Conservation (phyloP, 2,888 invertebrate genomes). For the Pollenia angustigena region DNA sequence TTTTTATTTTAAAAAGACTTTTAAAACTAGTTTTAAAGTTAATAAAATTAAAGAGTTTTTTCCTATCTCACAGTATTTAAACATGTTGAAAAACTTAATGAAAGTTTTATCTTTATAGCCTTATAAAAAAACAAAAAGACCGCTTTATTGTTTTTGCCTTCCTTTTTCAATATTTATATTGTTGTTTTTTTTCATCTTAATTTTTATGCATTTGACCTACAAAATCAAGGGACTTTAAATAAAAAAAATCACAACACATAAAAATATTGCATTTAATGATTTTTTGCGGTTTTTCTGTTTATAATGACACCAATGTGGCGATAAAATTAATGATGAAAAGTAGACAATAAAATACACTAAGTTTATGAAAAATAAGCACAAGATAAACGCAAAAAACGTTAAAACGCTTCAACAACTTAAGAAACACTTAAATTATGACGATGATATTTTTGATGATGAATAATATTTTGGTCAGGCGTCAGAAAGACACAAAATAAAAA, state of each 20-base stretch:
- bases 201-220: constrained; percentile 69
- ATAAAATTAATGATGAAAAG: constrained; percentile 61
- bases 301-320: constrained; percentile 65
- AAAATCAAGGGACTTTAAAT: constrained; percentile 56
- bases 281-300: constrained; percentile 64
- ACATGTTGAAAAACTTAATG: constrained; percentile 32
- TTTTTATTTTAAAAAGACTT: too few relatives aligned
- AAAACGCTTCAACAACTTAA: constrained; percentile 35
- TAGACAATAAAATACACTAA: background rate
- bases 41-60: background rate
- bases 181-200: constrained; percentile 17
- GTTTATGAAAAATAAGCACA: constrained; percentile 15
- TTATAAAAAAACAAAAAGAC: background rate
- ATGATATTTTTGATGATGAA: constrained; percentile 17
- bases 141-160: constrained; percentile 9
- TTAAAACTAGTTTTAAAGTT: too few relatives aligned
- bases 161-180: background rate
- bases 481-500: background rate
- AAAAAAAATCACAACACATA: constrained; percentile 46
- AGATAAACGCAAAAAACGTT: background rate
- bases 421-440: constrained; percentile 55
- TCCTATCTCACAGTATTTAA: constrained; percentile 1
- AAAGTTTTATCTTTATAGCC: constrained; percentile 10
- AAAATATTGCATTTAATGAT: constrained; percentile 59
- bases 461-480: constrained; percentile 41